Evolutionary conservation across 2,113 vertebrate genomes (phyloP).

Genomic region (Chunga burmeisteri): DNA sequence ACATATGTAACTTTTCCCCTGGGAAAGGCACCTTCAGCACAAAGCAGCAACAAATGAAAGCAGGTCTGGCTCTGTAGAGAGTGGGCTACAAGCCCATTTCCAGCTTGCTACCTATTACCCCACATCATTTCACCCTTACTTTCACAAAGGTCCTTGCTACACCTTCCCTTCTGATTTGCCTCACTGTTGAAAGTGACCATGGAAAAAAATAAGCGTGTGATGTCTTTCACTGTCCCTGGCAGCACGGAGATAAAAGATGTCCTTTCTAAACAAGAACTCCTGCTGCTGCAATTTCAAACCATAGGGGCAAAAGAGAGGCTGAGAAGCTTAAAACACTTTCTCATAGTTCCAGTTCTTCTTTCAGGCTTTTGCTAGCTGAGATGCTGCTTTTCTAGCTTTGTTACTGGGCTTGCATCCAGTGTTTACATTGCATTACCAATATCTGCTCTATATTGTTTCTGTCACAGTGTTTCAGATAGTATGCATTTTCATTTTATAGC

Average conservation of each 20-base stretch:
- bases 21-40: background rate
- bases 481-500: slow-evolving; percentile 36
- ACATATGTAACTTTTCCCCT: background rate
- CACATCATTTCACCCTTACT: background rate
- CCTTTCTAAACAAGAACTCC: slow-evolving; percentile 2
- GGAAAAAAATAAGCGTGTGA: background rate
- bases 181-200: background rate
- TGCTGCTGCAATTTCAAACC: slow-evolving; percentile 25
- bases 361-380: background rate
- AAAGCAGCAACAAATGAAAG: background rate
- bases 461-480: background rate
- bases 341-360: background rate
- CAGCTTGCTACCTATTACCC: background rate
- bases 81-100: background rate
- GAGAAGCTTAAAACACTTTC: background rate
- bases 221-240: slow-evolving; percentile 19
- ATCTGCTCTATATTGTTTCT: background rate
- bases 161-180: background rate
- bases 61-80: background rate
- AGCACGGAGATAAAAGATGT: slow-evolving; percentile 45
- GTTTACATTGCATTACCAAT: background rate
- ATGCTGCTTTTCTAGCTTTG: background rate
- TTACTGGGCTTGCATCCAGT: background rate
- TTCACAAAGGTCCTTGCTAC: background rate
- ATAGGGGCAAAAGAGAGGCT: background rate